Evolutionary conservation across 2,888 invertebrate genomes (phyloP).

Genomic region (Eristalinus sepulchralis): DNA sequence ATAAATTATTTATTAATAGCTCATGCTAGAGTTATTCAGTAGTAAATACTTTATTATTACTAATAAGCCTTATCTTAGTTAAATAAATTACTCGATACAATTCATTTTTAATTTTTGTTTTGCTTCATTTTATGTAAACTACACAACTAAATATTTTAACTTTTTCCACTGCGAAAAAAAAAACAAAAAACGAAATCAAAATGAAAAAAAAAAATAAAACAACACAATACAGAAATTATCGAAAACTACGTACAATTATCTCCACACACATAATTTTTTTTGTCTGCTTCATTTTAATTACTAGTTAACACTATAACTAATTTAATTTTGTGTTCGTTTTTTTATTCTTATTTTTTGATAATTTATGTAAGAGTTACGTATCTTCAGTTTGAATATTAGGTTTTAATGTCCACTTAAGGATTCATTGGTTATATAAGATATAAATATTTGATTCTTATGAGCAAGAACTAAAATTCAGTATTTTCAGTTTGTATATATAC

Average conservation of each 20-base stretch:
- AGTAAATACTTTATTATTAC: conserved; percentile 68
- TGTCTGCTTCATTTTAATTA: conserved; percentile 39
- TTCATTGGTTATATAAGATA: conserved; percentile 8
- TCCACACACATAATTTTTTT: neutral
- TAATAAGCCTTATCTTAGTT: conserved; percentile 70
- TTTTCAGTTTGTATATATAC: conserved; percentile 43
- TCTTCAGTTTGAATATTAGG: conserved; percentile 64
- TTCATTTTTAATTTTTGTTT: conserved; percentile 14
- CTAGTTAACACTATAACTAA: conserved; percentile 50
- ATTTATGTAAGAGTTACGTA: conserved; percentile 64
- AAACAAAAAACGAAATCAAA: conserved; percentile 11
- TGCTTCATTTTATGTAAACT: conserved; percentile 23
- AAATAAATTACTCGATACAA: conserved; percentile 37
- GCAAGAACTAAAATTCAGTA: conserved; percentile 33
- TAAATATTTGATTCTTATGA: conserved; percentile 25
- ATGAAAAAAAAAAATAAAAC: conserved; percentile 10
- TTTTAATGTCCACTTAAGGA: conserved; percentile 10
- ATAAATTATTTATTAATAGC: conserved; percentile 67
- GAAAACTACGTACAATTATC: conserved; percentile 29
- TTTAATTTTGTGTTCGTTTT: neutral
- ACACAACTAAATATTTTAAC: conserved; percentile 42
- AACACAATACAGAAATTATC: neutral
- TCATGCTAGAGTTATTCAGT: conserved; percentile 68
- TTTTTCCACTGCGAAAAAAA: conserved; percentile 8
- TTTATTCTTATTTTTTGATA: conserved; percentile 27